Evolutionary conservation across 2,797 vertebrate species (phyloP), one percentile per base, ranked within the genome.

Genomic region (Lagodon rhomboides): DNA sequence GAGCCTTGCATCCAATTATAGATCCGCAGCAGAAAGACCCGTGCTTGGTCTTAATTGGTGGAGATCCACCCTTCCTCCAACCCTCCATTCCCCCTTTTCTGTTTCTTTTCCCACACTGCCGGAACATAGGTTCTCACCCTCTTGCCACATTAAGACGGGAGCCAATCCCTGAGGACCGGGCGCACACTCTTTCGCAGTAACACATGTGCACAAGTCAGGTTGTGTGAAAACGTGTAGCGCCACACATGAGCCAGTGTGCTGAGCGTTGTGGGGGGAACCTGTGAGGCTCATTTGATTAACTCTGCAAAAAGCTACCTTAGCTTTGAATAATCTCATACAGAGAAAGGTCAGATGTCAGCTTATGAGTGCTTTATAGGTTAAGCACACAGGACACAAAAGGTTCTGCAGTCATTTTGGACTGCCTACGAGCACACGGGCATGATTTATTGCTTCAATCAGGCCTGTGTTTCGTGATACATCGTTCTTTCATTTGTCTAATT

Each of bases 401-500:
- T 72, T 77, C 23, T 34, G 25, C 12, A 51, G 43, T 59, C 59
- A 68, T 60, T 71, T 68, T 70, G 30, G 55, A 18, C 22, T 51
- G 63, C 63, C 44, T 70, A 13, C 68, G 73, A 73, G 27, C 38
- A 54, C 20, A 4, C 18, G 3, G 13, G 55, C 55, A 25, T 90
- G 89, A 92, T 93, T 91, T 84, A 91, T 90, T 75, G 44, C 84
- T 69, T 83, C 73, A 83, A 68, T 85, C 74, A 68, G 22, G 65
- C 68, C 56, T 59, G 61, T 78, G 74, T 83, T 87, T 76, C 10
- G 30, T 76, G 68, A 86, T 73, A 63, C 83, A 82, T 72, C 15
- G 54, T 86, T 77, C 84, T 76, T 85, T 88, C 79, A 87, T 91
- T 88, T 90, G 90, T 91, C 85, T 91, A 93, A 94, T 93, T 93